These are phyloP conservation scores for Thera obeliscata DNA, from an alignment of 2,888 invertebrate genomes.

Conservation along the genomic window DNA sequence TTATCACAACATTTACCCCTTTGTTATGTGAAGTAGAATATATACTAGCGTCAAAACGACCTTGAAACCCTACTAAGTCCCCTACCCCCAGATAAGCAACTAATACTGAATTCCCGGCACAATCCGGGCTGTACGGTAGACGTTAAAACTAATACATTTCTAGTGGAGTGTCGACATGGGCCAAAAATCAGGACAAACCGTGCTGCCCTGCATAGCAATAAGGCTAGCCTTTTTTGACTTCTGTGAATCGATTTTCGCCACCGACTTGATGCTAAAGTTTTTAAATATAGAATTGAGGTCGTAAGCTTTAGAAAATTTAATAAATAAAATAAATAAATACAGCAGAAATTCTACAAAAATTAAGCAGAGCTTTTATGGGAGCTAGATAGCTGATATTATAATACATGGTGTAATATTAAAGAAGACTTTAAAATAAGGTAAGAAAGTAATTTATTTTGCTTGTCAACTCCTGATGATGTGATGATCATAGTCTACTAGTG, in stretches of 20 bases:
- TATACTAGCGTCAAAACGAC: constrained; percentile 20
- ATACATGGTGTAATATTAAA: too few species aligned
- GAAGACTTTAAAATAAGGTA: too few species aligned
- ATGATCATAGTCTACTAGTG: too few species aligned
- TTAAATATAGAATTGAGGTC: too few species aligned
- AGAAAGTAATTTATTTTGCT: too few species aligned
- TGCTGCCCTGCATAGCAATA: constrained; percentile 78
- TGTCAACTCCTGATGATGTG: too few species aligned
- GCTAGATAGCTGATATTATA: too few species aligned
- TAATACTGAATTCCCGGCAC: constrained; percentile 73
- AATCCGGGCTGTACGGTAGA: constrained; percentile 69
- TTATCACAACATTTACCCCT: too few species aligned
- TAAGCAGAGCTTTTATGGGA: too few species aligned
- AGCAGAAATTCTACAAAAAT: too few species aligned
- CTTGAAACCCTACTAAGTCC: constrained; percentile 39
- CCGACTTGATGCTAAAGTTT: not conserved
- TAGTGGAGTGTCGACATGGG: constrained; percentile 73
- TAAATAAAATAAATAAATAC: too few species aligned
- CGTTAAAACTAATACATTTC: constrained; percentile 82
- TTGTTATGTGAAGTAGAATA: constrained; percentile 6
- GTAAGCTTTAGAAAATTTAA: too few species aligned
- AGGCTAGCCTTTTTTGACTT: constrained; percentile 46
- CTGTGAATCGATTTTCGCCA: not conserved
- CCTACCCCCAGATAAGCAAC: constrained; percentile 41
- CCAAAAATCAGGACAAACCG: constrained; percentile 77